A percentile compares a stretch with the other conserved stretches of the same genome.
Evolutionary conservation across 30 jellyfish, hydroid and myxozoan genomes (phyloP).

Genomic region (Chrysaora quinquecirrha): DNA sequence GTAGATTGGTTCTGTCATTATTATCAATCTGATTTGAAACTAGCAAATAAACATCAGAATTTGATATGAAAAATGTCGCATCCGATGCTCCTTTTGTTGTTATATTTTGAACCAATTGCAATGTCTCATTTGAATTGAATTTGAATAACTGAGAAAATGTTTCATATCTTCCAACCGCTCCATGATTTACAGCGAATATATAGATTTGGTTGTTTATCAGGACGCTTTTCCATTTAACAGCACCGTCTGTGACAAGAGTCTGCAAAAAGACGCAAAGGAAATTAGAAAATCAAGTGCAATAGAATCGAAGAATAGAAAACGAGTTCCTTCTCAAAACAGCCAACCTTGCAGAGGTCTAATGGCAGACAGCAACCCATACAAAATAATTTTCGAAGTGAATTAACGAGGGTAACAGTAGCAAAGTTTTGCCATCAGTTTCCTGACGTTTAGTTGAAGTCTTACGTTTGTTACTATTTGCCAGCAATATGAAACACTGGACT

Average conservation of each 20-base stretch:
- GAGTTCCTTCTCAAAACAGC: no score
- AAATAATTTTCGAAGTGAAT: no score
- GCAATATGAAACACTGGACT: no score
- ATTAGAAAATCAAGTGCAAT: neutral
- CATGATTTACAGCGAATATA: conserved; percentile 55
- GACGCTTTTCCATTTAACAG: conserved; percentile 41
- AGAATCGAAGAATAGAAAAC: neutral
- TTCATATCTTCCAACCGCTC: conserved; percentile 55
- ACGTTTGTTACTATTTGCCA: no score
- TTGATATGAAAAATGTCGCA: conserved; percentile 28
- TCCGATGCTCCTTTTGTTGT: conserved; percentile 70
- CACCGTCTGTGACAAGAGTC: conserved; percentile 61
- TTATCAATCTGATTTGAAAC: conserved; percentile 52
- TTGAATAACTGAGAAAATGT: conserved; percentile 52
- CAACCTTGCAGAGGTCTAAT: no score
- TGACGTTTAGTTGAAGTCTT: no score
- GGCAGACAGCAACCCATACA: no score
- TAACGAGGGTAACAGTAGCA: no score
- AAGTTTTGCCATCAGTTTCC: no score
- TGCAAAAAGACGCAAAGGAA: neutral
- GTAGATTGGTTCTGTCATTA: conserved; percentile 22
- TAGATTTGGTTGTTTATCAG: conserved; percentile 18
- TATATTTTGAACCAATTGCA: conserved; percentile 58
- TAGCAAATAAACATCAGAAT: conserved; percentile 45
- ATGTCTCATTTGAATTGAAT: conserved; percentile 30